phyloP scores from a whole-genome alignment of 2,113 vertebrate species.

The Psophia crepitans region DNA sequence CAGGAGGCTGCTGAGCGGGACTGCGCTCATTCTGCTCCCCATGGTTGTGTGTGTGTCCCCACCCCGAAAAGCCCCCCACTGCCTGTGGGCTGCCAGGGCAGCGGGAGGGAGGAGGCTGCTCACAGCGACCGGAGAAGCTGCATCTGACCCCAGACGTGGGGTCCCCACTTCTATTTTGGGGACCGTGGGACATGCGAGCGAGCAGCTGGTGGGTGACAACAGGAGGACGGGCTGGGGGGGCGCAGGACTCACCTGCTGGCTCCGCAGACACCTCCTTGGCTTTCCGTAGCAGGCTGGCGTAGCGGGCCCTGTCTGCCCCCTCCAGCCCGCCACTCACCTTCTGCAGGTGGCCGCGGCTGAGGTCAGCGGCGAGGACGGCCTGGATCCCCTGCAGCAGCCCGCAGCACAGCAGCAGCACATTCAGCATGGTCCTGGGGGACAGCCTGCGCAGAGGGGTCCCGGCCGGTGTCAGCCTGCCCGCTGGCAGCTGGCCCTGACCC shows the following conservation, averaged over 20 bases:
- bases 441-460: not conserved
- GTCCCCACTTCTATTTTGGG: not conserved
- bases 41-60: accelerated
- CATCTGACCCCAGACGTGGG: accelerated
- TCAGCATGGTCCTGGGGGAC: constrained; percentile 65
- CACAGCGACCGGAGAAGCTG: not conserved
- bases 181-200: accelerated
- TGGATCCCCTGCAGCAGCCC: constrained; percentile 70
- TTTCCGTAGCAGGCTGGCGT: constrained; percentile 30
- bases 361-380: constrained; percentile 21
- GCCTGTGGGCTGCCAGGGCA: not conserved
- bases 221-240: accelerated
- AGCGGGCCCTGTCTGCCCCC: constrained; percentile 34
- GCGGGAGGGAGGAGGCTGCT: not conserved
- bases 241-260: constrained; percentile 44
- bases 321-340: not conserved
- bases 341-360: constrained; percentile 24
- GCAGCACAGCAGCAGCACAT: constrained; percentile 66
- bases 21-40: not conserved
- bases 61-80: not conserved
- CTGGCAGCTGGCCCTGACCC: not conserved
- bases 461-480: accelerated
- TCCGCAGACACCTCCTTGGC: not conserved
- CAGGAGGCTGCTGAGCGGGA: not conserved
- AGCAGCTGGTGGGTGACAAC: not conserved